Evolutionary conservation across 2,797 vertebrate genomes (phyloP).

Genomic region (Lutjanus argentimaculatus): DNA sequence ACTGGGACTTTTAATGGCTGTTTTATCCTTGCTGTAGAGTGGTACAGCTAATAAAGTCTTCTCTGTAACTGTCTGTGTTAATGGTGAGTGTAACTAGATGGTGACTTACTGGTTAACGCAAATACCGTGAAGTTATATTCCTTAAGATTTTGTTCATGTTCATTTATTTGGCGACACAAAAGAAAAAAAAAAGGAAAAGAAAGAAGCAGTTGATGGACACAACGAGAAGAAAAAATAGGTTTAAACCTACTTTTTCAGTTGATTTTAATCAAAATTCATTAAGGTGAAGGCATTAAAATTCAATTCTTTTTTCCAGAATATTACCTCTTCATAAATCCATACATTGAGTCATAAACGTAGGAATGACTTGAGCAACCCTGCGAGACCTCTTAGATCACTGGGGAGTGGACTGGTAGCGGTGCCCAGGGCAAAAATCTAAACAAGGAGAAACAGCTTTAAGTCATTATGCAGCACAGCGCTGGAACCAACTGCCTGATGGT

Average conservation of each 20-base stretch:
- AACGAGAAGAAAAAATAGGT: neutral
- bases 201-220: neutral
- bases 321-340: neutral
- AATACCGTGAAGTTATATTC: neutral
- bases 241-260: no score
- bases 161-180: neutral
- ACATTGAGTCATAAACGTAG: neutral
- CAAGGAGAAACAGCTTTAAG: conserved; percentile 14
- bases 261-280: neutral
- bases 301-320: neutral
- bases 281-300: neutral
- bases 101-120: neutral
- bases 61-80: neutral
- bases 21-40: neutral
- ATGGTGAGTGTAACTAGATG: neutral
- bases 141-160: neutral
- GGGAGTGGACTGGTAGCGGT: neutral
- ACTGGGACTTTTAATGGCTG: neutral
- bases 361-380: neutral
- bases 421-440: neutral
- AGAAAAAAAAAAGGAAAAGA: neutral
- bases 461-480: conserved; percentile 1
- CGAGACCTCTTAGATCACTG: neutral
- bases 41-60: neutral
- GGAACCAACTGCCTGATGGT: neutral